Conservation (phyloP, 2,888 invertebrate genomes). For the Agonopterix arenella region DNA sequence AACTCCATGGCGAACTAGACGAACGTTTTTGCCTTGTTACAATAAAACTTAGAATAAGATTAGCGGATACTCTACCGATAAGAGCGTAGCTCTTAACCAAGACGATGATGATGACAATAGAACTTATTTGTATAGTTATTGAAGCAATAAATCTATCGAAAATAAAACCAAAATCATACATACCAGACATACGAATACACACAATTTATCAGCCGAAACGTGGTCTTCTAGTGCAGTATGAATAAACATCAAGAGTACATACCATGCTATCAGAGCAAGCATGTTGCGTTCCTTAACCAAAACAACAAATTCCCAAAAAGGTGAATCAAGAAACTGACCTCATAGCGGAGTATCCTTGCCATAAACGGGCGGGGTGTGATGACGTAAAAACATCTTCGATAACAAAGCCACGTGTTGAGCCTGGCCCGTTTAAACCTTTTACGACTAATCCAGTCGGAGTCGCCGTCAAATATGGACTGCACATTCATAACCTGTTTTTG, state of each 20-base stretch:
- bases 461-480: slow-evolving; percentile 64
- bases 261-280: no score
- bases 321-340: slow-evolving; percentile 50
- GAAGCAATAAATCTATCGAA: no score
- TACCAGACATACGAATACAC: no score
- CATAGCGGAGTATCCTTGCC: slow-evolving; percentile 51
- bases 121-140: no score
- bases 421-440: slow-evolving; percentile 71
- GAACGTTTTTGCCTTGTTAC: no score
- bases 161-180: no score
- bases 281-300: neutral
- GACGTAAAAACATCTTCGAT: slow-evolving; percentile 49
- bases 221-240: neutral
- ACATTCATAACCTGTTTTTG: slow-evolving; percentile 74
- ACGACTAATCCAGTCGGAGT: slow-evolving; percentile 71
- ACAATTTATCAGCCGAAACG: neutral
- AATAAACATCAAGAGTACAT: neutral
- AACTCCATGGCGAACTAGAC: no score
- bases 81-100: no score
- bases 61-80: no score
- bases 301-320: slow-evolving; percentile 18
- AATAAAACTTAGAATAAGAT: no score
- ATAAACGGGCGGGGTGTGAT: slow-evolving; percentile 41
- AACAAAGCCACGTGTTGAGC: slow-evolving; percentile 60
- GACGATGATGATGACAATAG: no score